Base-by-base conservation (phyloP, 2,113 vertebrate genomes). In the Speoplatyrhinus poulsoni region DNA sequence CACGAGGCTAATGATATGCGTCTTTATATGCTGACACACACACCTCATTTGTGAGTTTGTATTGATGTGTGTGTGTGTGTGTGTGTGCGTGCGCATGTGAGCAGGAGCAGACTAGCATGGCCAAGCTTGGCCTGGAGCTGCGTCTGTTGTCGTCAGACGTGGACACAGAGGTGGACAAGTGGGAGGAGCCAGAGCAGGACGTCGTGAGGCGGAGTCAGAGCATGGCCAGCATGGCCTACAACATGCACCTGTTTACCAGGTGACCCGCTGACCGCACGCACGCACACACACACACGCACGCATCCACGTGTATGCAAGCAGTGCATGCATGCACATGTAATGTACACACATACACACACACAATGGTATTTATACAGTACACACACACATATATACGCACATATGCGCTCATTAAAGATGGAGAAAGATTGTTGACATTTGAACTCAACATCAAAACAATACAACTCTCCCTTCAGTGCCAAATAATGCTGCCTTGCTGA, bases 191-290 rank as follows among this genome's bases (percentile, higher is more conserved):
- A 81, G 96, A 98, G 26, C 95, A 95, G 4, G 95, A 96, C 48
- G 85, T 98, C 0, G 91, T 95, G 55, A 93, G 90, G 0, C 93
- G 91, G 48, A 95, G 94, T 52, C 95, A 96, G 89, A 94, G 91
- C 83, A 91, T 99, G 86, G 96, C 98, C 88, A 95, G 94, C 63
- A 94, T 96, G 95, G 95, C 96, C 9, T 97, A 97, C 85, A 96
- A 93, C 75, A 96, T 99, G 81, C 95, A 98, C 84, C 93, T 98
- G 82, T 99, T 99, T 85, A 99, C 96, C 85, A 97, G 98, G 98
- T 99, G 92, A 32, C 41, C 3, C 0, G 32, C 36, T 5, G 1
- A 26, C 26, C 60, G 9, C n/a, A 17, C 60, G 46, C 41, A 17
- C 60, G 46, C 13, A 11, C 41, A 17, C 60, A 46, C 41, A 48